These are phyloP conservation scores for Pitta sordida DNA, from an alignment of 2,113 vertebrate genomes.

Conservation along the genomic window DNA sequence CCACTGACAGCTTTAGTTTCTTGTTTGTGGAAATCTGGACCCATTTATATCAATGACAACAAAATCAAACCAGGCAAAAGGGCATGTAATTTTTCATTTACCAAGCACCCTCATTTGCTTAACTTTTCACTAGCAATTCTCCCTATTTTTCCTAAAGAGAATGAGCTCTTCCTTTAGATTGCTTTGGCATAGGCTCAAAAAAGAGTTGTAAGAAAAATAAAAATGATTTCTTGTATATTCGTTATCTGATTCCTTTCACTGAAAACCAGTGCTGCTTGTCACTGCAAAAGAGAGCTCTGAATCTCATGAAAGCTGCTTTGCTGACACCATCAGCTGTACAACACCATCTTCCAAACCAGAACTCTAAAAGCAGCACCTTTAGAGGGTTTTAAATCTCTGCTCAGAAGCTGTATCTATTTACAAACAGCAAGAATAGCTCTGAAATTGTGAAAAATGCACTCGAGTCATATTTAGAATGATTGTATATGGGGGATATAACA, in stretches of 20 bases:
- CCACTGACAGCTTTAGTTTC: not conserved
- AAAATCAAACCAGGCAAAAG: slow-evolving; percentile 42
- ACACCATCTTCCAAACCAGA: slow-evolving; percentile 45
- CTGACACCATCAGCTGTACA: slow-evolving; percentile 45
- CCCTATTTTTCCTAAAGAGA: slow-evolving; percentile 4
- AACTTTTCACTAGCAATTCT: not conserved
- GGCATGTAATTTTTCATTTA: not conserved
- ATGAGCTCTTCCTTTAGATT: slow-evolving; percentile 44
- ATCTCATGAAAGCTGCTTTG: slow-evolving; percentile 48
- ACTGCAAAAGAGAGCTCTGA: slow-evolving; percentile 62
- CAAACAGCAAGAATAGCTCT: slow-evolving; percentile 63
- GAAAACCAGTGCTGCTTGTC: slow-evolving; percentile 58
- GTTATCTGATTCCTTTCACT: slow-evolving; percentile 51
- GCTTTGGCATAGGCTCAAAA: slow-evolving; percentile 18
- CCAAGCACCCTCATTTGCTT: not conserved
- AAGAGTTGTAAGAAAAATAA: slow-evolving; percentile 43
- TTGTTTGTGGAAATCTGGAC: slow-evolving; percentile 38
- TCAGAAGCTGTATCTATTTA: slow-evolving; percentile 66
- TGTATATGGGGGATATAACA: slow-evolving; percentile 70
- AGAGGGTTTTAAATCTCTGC: slow-evolving; percentile 72
- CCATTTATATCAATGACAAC: not conserved
- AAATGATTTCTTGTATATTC: slow-evolving; percentile 62
- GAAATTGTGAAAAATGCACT: slow-evolving; percentile 77
- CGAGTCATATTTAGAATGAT: slow-evolving; percentile 74
- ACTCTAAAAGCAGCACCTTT: slow-evolving; percentile 1